Evolutionary conservation across 2,888 invertebrate species (phyloP), one percentile per base, ranked within the genome.

Genomic region (Pristionchus exspectatus): DNA sequence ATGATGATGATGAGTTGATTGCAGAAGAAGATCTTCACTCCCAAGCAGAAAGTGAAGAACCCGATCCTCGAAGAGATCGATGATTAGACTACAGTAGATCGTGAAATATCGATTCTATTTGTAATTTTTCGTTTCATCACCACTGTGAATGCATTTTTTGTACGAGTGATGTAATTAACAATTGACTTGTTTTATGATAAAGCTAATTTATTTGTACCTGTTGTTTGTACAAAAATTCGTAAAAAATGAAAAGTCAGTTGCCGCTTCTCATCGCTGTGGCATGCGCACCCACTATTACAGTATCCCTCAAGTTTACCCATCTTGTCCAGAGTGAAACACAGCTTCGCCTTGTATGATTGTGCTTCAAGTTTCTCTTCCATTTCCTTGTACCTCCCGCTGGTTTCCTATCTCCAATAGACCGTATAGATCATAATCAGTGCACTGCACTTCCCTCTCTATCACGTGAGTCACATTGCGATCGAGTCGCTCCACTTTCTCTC

Each of bases 21-120:
- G 16, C 81, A 81, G 81, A 81, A 81, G 81, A 81, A 81, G 81
- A 81, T 81, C 50, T 81, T 81, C 81, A 81, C 81, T n/a, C 81
- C 81, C 2, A n/a, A 50, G 14, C 12, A 27, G 14, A 81, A 54
- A 24, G 50, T 81, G n/a, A 81, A 81, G 54, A 81, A 81, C 27
- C 81, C 81, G 14, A 54, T 81, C 16, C 50, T 81, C n/a, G 81
- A 81, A 38, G 24, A 16, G n/a, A 81, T 50, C 16, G n/a, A 16
- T 21, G 81, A 81, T 4, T 50, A 50, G 50, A 21, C 0, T 27
- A 24, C 10, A 24, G 44, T 44, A 77, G 7, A 14, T 3, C 5
- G 4, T 38, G 21, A 7, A 24, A n/a, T 10, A 27, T 50, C 44
- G n/a, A 77, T 2, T 38, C 7, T 16, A 77, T 33, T 24, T 54